phyloP scores from a whole-genome alignment of 2,113 vertebrate genomes.

The Prunella himalayana region DNA sequence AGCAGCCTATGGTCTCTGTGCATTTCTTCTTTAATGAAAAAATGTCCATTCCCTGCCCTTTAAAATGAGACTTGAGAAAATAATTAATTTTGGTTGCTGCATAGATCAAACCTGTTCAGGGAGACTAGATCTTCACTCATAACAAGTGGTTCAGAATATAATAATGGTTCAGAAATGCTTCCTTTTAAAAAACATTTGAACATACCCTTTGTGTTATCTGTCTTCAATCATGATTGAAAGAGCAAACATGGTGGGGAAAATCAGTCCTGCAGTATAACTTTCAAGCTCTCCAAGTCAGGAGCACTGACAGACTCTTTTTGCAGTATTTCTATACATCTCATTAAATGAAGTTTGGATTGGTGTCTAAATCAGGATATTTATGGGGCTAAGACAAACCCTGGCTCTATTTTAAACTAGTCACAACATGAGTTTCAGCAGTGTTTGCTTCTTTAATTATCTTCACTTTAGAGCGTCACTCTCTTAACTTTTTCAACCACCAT shows the following conservation, averaged over 20 bases:
- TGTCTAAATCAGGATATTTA: background rate
- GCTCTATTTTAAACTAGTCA: background rate
- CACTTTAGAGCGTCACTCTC: fast-evolving
- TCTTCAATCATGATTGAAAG: background rate
- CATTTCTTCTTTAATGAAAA: background rate
- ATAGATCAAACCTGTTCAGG: background rate
- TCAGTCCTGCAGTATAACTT: background rate
- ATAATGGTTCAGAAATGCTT: background rate
- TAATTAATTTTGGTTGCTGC: background rate
- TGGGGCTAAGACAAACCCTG: background rate
- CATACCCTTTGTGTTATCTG: background rate
- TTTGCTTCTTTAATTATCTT: background rate
- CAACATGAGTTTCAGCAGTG: background rate
- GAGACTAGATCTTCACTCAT: background rate
- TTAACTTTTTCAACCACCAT: background rate
- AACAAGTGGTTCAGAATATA: background rate
- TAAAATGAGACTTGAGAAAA: background rate
- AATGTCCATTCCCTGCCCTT: background rate
- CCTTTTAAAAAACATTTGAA: background rate
- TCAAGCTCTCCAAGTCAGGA: background rate
- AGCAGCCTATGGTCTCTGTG: background rate
- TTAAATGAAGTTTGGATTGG: background rate
- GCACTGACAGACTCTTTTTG: background rate
- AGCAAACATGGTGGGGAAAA: background rate
- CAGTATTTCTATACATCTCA: background rate